Base-by-base conservation (phyloP, 2,113 vertebrate genomes). In the Ceyx cyanopectus region DNA sequence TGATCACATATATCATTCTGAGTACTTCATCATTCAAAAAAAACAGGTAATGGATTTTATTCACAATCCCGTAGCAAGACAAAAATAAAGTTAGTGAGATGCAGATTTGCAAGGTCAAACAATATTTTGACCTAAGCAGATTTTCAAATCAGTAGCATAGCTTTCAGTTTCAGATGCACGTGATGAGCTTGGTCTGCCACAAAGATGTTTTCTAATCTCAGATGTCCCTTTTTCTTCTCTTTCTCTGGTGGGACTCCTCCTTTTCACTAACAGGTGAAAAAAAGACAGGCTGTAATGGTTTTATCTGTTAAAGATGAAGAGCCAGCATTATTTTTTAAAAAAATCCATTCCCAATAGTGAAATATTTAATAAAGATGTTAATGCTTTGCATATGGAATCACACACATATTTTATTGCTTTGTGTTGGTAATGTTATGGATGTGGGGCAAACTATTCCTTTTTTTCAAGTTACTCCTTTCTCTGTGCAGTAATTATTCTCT, bases 1-100 rank as follows among this genome's bases (percentile, higher is more conserved):
- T 96, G 98, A 99, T 92, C 99, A 99, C 95, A 99, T 99, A 97
- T 99, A 99, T 95, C 99, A 99, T 97, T 99, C 99, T 2, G 99
- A 99, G 91, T 99, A 99, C 96, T 98, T 99, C 97, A 98, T 99
- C n/a, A 97, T 99, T 95, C 99, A 99, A 92, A 99, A 99, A 97
- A 99, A 99, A 93, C 99, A 99, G 98, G 99, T 99, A 95, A 96
- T 48, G 57, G 6, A 62, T 43, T 85, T 85, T 34, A n/a, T 57
- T 90, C 34, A 78, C 68, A 78, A 89, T 75, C 27, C 57, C 43
- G 70, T 34, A 92, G 27, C 63, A 84, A 68, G 58, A 67, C 46
- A 85, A 50, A 67, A 78, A 69, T 65, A 40, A 76, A 87, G 45
- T 45, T 74, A 32, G 18, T 61, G 27, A 78, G 57, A 46, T 46